phyloP scores from a whole-genome alignment of 2,113 vertebrate species.

The Notothenia rossii region DNA sequence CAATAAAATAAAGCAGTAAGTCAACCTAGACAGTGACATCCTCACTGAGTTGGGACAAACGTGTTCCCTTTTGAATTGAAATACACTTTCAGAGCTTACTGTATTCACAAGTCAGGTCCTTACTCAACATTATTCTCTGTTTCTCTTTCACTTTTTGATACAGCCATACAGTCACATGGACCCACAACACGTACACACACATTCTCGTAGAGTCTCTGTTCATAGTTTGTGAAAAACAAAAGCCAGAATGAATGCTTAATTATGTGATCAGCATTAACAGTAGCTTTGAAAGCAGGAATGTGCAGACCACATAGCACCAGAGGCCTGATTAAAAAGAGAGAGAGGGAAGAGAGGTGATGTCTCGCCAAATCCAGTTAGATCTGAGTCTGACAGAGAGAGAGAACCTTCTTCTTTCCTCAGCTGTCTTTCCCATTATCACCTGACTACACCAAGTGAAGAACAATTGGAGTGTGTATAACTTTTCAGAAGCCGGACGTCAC shows the following conservation, averaged over 20 bases:
- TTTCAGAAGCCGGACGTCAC: background rate
- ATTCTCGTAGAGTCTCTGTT: slow-evolving; percentile 27
- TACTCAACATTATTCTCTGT: slow-evolving; percentile 7
- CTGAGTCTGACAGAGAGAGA: background rate
- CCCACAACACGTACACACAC: background rate
- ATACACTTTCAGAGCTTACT: background rate
- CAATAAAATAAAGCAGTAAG: background rate
- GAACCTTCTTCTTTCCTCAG: slow-evolving; percentile 6
- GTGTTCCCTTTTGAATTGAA: background rate
- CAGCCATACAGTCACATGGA: background rate
- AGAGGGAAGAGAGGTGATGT: background rate
- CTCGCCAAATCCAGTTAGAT: background rate
- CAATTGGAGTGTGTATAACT: background rate
- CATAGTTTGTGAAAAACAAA: slow-evolving; percentile 19
- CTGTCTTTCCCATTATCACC: background rate
- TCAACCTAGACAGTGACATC: background rate
- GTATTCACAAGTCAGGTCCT: background rate
- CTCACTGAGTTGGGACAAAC: background rate
- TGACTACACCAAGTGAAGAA: background rate
- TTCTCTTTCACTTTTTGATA: slow-evolving; percentile 1
- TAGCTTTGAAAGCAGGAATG: slow-evolving; percentile 38
- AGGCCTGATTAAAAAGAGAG: background rate
- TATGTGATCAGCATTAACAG: slow-evolving; percentile 25
- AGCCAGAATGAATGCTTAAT: slow-evolving; percentile 6
- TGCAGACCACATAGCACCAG: slow-evolving; percentile 12